A percentile compares a stretch with the other conserved stretches of the same genome.
phyloP scores from a whole-genome alignment of 2,888 invertebrate genomes.

The Agrotis exclamationis region DNA sequence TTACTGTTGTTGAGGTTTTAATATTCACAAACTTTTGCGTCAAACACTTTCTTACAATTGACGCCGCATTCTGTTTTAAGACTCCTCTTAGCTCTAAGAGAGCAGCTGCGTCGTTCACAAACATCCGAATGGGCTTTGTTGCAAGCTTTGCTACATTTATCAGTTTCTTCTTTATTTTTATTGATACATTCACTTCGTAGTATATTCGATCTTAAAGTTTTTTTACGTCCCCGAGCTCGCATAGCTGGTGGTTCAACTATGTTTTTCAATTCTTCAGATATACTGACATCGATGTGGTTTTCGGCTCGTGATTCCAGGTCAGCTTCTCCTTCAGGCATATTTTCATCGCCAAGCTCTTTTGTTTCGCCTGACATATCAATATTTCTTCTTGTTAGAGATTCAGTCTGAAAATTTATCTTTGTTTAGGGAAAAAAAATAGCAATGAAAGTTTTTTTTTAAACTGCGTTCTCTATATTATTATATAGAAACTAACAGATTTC shows the following conservation, averaged over 20 bases:
- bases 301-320: constrained; percentile 2
- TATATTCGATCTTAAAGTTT: neutral
- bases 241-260: neutral
- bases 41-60: constrained; percentile 41
- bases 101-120: constrained; percentile 31
- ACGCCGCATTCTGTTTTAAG: constrained; percentile 31
- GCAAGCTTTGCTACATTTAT: constrained; percentile 34
- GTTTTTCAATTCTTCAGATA: constrained; percentile 13
- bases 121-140: constrained; percentile 31
- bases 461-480: neutral
- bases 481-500: constrained; percentile 14
- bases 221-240: constrained; percentile 3
- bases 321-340: neutral
- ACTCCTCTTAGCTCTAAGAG: constrained; percentile 23
- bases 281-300: constrained; percentile 3
- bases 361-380: neutral
- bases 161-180: neutral
- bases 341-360: neutral
- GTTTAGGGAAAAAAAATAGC: neutral
- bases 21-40: constrained; percentile 17
- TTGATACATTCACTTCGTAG: constrained; percentile 13
- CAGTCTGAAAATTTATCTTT: constrained; percentile 10
- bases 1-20: neutral
- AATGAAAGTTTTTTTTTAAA: neutral
- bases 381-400: constrained; percentile 21